A percentile compares a stretch with the other conserved stretches of the same genome.
Conservation (phyloP, 2,888 invertebrate species). For the Diaphora mendica region DNA sequence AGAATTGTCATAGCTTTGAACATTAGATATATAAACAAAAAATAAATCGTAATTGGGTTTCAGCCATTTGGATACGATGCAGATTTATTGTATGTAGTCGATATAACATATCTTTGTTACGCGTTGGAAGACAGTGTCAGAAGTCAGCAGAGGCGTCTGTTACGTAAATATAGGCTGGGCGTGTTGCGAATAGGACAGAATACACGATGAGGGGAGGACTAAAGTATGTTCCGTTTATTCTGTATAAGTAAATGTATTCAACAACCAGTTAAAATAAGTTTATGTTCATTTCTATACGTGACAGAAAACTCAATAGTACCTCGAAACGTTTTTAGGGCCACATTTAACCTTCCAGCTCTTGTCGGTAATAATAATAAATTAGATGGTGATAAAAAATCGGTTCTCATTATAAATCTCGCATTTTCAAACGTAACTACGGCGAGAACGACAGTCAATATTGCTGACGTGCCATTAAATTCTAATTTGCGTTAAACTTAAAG, state of each 20-base stretch:
- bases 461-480: constrained; percentile 66
- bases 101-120: constrained; percentile 66
- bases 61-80: constrained; percentile 56
- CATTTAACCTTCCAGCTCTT: constrained; percentile 23
- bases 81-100: constrained; percentile 68
- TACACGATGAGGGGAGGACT: constrained; percentile 80
- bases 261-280: constrained; percentile 72
- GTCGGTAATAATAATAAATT: constrained; percentile 41
- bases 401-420: constrained; percentile 55
- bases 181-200: constrained; percentile 83
- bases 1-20: not conserved
- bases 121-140: constrained; percentile 74
- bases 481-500: constrained; percentile 68
- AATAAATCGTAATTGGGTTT: too few species aligned
- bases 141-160: constrained; percentile 79
- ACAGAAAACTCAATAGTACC: constrained; percentile 48
- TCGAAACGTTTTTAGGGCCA: constrained; percentile 24
- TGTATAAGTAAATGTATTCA: constrained; percentile 73
- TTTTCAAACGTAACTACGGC: constrained; percentile 48
- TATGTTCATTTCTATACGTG: constrained; percentile 64
- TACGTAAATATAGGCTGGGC: constrained; percentile 84
- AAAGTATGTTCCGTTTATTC: constrained; percentile 72
- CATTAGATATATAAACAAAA: constrained; percentile 8
- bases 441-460: constrained; percentile 59
- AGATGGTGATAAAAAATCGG: constrained; percentile 48